A percentile compares a stretch with the other conserved stretches of the same genome.
Conservation (phyloP, 2,113 vertebrate species). For the Phodopus roborovskii region DNA sequence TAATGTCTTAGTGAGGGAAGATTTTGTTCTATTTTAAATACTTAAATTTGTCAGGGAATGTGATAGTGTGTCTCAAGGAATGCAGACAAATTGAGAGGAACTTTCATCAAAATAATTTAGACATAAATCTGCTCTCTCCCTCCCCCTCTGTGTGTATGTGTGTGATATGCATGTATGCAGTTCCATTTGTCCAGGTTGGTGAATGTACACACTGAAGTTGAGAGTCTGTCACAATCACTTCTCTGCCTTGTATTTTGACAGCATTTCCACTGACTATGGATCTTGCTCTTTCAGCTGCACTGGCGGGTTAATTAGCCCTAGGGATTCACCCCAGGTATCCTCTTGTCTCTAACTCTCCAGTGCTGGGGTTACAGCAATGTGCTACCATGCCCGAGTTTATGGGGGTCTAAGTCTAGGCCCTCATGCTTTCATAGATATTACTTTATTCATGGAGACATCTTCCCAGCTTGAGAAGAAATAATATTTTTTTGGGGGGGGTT, state of each 20-base stretch:
- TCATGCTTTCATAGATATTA: not conserved
- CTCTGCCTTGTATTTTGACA: not conserved
- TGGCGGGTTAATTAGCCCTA: not conserved
- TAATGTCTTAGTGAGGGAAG: not conserved
- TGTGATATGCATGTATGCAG: not conserved
- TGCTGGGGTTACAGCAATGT: too few relatives aligned
- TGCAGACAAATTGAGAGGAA: not conserved
- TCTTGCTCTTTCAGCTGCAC: not conserved
- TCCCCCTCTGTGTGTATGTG: fast-evolving
- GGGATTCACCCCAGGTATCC: too few relatives aligned
- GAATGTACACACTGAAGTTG: not conserved
- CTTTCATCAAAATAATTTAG: slow-evolving; percentile 18
- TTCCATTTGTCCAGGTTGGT: not conserved
- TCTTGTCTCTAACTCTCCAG: not conserved
- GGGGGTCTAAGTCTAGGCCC: not conserved
- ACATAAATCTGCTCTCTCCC: not conserved
- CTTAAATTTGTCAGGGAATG: not conserved
- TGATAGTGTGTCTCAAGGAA: not conserved
- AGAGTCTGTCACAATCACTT: not conserved
- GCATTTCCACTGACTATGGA: not conserved
- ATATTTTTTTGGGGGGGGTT: not conserved
- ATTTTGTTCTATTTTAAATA: not conserved
- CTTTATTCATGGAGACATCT: not conserved
- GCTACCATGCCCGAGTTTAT: not conserved
- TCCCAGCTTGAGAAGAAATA: not conserved